Conservation (phyloP, 1,140 invertebrate genomes). For the Drepana arcuata region DNA sequence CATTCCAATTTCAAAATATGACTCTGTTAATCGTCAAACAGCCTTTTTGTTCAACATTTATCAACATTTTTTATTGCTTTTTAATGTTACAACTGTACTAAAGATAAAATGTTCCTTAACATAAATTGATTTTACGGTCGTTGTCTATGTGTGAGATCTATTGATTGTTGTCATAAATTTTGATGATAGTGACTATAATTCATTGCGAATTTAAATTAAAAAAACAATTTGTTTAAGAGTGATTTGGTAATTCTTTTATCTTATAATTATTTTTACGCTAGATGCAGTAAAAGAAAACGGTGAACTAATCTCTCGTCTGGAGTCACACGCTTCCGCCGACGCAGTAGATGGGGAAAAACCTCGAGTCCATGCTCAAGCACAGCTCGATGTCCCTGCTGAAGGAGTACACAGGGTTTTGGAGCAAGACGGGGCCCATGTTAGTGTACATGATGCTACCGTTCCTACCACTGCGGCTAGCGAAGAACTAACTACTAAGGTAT, state of each 20-base stretch:
- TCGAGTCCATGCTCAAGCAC: conserved; percentile 45
- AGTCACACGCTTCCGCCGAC: conserved; percentile 61
- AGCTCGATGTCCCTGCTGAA: conserved; percentile 64
- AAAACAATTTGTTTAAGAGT: no score
- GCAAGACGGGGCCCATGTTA: conserved; percentile 41
- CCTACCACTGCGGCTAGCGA: conserved; percentile 30
- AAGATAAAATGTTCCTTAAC: neutral
- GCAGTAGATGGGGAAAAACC: conserved; percentile 42
- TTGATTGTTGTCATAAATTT: no score
- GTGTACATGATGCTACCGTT: conserved; percentile 33
- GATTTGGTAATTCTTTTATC: no score
- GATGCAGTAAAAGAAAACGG: conserved; percentile 66
- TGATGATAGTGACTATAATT: no score
- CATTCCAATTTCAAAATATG: no score
- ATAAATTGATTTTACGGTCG: conserved; percentile 1
- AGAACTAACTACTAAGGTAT: conserved; percentile 51
- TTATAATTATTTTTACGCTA: conserved; percentile 10
- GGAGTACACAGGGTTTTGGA: conserved; percentile 50
- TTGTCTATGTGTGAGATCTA: conserved; percentile 1
- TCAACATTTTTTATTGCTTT: no score
- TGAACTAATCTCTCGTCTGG: conserved; percentile 61
- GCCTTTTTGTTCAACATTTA: no score
- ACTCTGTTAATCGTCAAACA: no score
- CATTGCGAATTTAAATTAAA: conserved; percentile 1
- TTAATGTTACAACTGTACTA: no score